Evolutionary conservation across 1,140 invertebrate genomes (phyloP).

Genomic region (Temnothorax nylanderi): DNA sequence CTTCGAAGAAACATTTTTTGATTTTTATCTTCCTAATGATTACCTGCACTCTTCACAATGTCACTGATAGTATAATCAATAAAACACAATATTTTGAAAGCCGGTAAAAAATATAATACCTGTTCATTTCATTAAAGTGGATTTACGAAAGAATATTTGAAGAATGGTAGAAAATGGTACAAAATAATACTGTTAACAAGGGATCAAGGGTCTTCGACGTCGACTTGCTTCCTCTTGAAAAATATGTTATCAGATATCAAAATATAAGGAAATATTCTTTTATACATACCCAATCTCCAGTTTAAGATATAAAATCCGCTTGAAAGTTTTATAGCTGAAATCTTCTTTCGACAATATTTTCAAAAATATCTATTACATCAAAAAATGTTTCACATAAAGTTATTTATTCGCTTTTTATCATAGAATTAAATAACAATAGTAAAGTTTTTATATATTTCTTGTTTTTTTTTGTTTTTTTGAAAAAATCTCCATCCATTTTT

Average conservation of each 20-base stretch:
- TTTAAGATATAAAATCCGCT: background rate
- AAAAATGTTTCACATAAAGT: background rate
- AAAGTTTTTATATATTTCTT: background rate
- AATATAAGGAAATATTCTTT: background rate
- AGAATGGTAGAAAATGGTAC: no score
- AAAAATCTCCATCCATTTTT: background rate
- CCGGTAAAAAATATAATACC: background rate
- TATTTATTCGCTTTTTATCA: background rate
- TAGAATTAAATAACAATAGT: background rate
- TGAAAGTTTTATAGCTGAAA: background rate
- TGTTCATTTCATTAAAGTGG: background rate
- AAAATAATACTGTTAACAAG: background rate
- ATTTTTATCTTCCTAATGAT: background rate
- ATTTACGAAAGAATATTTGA: background rate
- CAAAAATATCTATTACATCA: background rate
- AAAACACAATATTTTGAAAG: background rate
- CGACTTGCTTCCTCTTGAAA: background rate
- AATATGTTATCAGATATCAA: background rate
- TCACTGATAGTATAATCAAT: background rate
- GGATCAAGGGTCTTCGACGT: no score
- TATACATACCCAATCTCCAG: background rate
- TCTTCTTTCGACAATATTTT: background rate
- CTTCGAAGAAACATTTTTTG: no score
- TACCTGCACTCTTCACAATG: background rate
- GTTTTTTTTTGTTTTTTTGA: background rate